These are phyloP conservation scores for Caenorhabditis macrosperma DNA, from an alignment of 2,888 invertebrate genomes.

Conservation along the genomic window DNA sequence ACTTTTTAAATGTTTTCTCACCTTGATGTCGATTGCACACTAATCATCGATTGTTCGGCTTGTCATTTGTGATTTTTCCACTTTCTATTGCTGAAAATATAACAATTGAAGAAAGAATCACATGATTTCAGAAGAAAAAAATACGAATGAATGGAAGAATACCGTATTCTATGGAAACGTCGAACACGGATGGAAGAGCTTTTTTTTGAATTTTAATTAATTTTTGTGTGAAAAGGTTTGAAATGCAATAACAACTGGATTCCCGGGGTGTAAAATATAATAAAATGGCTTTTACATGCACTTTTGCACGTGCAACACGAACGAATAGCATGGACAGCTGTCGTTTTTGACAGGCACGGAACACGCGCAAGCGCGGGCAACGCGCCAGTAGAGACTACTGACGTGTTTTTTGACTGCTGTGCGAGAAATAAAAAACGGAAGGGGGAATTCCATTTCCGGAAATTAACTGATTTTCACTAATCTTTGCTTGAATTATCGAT, in stretches of 20 bases:
- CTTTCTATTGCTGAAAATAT: slow-evolving; percentile 2
- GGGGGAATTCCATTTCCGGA: too few species aligned
- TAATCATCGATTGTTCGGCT: slow-evolving; percentile 20
- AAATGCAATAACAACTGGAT: not conserved
- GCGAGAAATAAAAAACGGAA: too few species aligned
- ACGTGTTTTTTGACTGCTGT: not conserved
- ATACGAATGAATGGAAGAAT: too few species aligned
- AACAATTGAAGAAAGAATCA: not conserved
- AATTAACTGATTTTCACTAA: too few species aligned
- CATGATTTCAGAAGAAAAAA: not conserved
- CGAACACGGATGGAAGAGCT: too few species aligned
- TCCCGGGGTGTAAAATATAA: not conserved
- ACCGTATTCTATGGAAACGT: too few species aligned
- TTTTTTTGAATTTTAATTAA: too few species aligned
- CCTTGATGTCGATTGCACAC: slow-evolving; percentile 41
- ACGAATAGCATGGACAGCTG: slow-evolving; percentile 2
- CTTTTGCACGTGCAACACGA: slow-evolving; percentile 10
- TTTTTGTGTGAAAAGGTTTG: too few species aligned
- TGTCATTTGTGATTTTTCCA: slow-evolving; percentile 2
- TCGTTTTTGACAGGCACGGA: not conserved
- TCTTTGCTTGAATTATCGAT: too few species aligned
- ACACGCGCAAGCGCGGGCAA: slow-evolving; percentile 9
- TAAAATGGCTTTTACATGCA: not conserved
- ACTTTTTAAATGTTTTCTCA: not conserved
- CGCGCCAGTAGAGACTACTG: not conserved